phyloP scores from a whole-genome alignment of 2,113 vertebrate species.

The Chloropsis cyanopogon region DNA sequence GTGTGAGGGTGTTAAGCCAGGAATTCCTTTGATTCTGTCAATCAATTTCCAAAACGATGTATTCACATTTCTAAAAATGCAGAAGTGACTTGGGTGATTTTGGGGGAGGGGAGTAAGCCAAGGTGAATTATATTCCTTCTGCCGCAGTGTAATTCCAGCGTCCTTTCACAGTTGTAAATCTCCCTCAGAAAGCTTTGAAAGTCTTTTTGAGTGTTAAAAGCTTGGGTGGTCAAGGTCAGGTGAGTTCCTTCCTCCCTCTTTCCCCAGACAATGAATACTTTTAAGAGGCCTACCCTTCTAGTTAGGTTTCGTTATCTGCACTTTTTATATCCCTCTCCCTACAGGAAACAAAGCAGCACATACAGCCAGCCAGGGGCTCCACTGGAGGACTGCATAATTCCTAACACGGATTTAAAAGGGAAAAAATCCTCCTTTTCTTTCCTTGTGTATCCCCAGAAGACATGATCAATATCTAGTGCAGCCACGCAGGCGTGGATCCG shows the following conservation, averaged over 20 bases:
- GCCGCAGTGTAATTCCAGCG: neutral
- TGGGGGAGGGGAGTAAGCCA: neutral
- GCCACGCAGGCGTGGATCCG: neutral
- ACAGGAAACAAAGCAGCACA: slow-evolving; percentile 38
- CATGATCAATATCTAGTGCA: neutral
- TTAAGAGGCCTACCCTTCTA: slow-evolving; percentile 52
- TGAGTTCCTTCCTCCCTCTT: slow-evolving; percentile 58
- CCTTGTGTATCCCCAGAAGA: neutral
- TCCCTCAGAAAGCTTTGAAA: slow-evolving; percentile 45
- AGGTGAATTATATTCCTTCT: neutral
- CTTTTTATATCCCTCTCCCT: slow-evolving; percentile 33
- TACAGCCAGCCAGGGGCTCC: neutral
- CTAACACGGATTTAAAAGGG: neutral
- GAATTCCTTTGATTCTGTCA: slow-evolving; percentile 18
- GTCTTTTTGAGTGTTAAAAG: slow-evolving; percentile 55
- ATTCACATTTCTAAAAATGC: neutral
- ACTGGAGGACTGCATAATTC: slow-evolving; percentile 1
- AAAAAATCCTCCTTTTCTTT: slow-evolving; percentile 17
- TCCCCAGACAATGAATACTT: slow-evolving; percentile 56
- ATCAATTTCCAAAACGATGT: neutral
- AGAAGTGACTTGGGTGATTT: neutral
- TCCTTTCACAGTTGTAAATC: slow-evolving; percentile 49
- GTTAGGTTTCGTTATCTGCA: slow-evolving; percentile 55
- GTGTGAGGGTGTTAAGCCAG: neutral
- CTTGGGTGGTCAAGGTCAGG: slow-evolving; percentile 61